These are phyloP conservation scores for Acropternis orthonyx DNA, from an alignment of 2,797 vertebrate genomes.

Conservation along the genomic window DNA sequence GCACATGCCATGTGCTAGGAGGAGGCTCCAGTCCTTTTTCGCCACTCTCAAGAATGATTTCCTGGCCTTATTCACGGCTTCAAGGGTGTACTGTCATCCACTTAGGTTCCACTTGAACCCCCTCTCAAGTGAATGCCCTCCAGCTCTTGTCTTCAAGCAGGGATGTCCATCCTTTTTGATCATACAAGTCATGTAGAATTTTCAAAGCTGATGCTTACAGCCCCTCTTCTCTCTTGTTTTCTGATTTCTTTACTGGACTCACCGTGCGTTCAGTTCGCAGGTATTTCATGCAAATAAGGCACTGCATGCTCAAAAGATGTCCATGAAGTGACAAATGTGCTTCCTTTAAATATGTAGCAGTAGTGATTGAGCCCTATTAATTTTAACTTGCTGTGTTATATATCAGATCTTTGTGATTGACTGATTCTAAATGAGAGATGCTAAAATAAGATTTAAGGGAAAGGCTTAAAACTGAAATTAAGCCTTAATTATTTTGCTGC, in stretches of 20 bases:
- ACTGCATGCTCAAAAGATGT: neutral
- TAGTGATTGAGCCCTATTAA: neutral
- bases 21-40: neutral
- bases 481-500: conserved; percentile 21
- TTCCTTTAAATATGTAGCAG: neutral
- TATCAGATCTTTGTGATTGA: neutral
- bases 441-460: conserved; percentile 9
- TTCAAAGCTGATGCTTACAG: conserved; percentile 2
- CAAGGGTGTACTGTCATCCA: neutral
- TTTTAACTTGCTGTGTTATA: neutral
- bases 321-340: neutral
- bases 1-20: neutral
- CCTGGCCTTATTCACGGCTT: neutral
- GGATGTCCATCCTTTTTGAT: neutral
- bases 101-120: conserved; percentile 11
- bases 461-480: neutral
- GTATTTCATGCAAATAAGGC: neutral
- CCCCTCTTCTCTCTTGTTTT: neutral
- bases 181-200: neutral
- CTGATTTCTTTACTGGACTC: neutral
- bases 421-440: conserved; percentile 2
- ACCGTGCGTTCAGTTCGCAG: neutral
- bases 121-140: neutral
- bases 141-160: conserved; percentile 19
- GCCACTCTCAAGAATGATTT: neutral